Conservation (phyloP, 2,888 invertebrate species). For the Neuroscelio doddi region DNA sequence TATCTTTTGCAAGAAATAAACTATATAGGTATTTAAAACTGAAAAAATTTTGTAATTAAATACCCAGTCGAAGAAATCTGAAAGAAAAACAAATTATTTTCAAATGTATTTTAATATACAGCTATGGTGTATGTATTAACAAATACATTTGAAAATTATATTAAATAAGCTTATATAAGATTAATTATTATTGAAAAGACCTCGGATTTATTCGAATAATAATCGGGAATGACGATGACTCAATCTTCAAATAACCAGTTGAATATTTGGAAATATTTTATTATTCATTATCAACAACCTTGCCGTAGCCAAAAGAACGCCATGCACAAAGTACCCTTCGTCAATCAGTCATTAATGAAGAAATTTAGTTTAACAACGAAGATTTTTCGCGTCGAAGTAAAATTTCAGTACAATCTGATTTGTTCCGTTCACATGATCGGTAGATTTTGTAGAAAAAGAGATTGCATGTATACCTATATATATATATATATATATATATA, state of each 20-base stretch:
- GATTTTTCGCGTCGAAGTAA: constrained; percentile 27
- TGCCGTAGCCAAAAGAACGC: constrained; percentile 31
- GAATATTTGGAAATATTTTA: constrained; percentile 26
- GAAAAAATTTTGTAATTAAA: no score
- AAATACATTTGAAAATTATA: no score
- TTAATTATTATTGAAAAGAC: constrained; percentile 22
- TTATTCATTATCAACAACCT: constrained; percentile 30
- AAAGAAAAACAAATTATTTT: no score
- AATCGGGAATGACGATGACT: constrained; percentile 16
- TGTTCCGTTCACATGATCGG: constrained; percentile 14
- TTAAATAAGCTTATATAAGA: no score
- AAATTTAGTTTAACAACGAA: constrained; percentile 37
- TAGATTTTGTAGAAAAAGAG: constrained; percentile 8
- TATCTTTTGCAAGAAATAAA: no score
- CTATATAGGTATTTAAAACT: no score
- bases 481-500: background rate
- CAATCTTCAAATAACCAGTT: constrained; percentile 19
- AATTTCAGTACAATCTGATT: constrained; percentile 22
- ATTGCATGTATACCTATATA: background rate
- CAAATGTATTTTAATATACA: no score
- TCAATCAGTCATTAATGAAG: constrained; percentile 11
- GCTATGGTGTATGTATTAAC: no score
- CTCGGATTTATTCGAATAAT: constrained; percentile 26
- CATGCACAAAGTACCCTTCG: constrained; percentile 30
- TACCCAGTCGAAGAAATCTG: no score